Conservation (phyloP, 2,888 invertebrate genomes). For the Stegophylla sp. region DNA sequence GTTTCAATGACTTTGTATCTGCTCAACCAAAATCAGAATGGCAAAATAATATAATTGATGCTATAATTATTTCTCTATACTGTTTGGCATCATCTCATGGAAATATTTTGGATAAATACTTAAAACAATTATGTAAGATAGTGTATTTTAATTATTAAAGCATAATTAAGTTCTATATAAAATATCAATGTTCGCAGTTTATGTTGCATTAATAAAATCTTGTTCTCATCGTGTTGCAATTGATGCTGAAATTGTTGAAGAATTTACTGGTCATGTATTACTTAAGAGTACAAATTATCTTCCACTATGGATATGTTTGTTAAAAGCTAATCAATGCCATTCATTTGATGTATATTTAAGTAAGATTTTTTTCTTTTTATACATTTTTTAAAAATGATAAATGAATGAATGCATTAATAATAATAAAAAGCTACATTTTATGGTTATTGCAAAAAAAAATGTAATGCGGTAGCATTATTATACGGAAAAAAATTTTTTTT, state of each 20-base stretch:
- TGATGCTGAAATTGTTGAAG: conserved; percentile 40
- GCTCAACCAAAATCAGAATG: conserved; percentile 18
- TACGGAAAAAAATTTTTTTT: too few species aligned
- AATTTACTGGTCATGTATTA: conserved; percentile 27
- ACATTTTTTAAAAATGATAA: background rate
- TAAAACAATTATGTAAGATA: conserved; percentile 40
- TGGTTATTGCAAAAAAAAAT: too few species aligned
- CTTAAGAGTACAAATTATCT: conserved; percentile 34
- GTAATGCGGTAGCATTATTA: too few species aligned
- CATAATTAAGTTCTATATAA: background rate
- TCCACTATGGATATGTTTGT: conserved; percentile 38
- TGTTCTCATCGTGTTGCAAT: conserved; percentile 41
- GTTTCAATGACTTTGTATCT: conserved; percentile 36
- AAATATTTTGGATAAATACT: conserved; percentile 22
- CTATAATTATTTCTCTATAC: conserved; percentile 39
- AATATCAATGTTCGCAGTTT: conserved; percentile 9
- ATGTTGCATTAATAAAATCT: conserved; percentile 37
- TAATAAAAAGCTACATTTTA: too few species aligned
- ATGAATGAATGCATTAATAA: too few species aligned
- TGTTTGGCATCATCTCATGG: conserved; percentile 24
- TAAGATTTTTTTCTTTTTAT: background rate
- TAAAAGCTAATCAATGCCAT: conserved; percentile 32
- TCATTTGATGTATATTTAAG: conserved; percentile 42
- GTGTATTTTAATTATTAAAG: background rate
- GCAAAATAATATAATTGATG: conserved; percentile 36